phyloP scores from a whole-genome alignment of 2,888 invertebrate genomes.

The Eucriotettix oculatus region DNA sequence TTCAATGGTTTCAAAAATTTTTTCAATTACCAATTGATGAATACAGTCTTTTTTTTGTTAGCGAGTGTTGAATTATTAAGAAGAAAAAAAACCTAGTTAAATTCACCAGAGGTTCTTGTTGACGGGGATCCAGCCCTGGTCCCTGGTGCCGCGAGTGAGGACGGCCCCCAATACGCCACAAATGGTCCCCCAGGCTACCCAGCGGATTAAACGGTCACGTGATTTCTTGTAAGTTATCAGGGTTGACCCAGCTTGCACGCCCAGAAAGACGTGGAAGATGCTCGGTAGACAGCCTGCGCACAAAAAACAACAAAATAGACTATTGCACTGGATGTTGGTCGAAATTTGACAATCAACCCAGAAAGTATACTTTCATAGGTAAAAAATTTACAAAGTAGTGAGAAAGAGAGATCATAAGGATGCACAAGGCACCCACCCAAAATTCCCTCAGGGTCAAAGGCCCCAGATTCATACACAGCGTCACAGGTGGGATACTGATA shows the following conservation, averaged over 20 bases:
- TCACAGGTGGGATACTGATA: slow-evolving; percentile 29
- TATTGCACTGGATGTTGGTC: too few relatives aligned
- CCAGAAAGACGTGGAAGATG: slow-evolving; percentile 63
- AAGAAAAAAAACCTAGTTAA: too few relatives aligned
- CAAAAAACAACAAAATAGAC: too few relatives aligned
- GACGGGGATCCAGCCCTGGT: slow-evolving; percentile 68
- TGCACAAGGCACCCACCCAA: slow-evolving; percentile 44
- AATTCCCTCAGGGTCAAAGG: slow-evolving; percentile 85
- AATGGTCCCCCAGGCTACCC: slow-evolving; percentile 52
- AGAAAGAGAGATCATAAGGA: too few relatives aligned
- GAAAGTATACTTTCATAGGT: too few relatives aligned
- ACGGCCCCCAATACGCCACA: slow-evolving; percentile 41
- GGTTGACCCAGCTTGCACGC: slow-evolving; percentile 66
- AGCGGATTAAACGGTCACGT: slow-evolving; percentile 46
- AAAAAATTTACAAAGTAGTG: too few relatives aligned
- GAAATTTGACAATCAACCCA: too few relatives aligned
- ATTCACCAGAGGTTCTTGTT: slow-evolving; percentile 87
- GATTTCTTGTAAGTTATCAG: slow-evolving; percentile 40
- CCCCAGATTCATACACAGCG: slow-evolving; percentile 44
- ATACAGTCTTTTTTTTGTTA: too few relatives aligned
- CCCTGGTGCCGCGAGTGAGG: slow-evolving; percentile 23
- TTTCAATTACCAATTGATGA: too few relatives aligned
- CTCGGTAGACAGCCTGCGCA: slow-evolving; percentile 58
- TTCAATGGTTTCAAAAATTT: too few relatives aligned
- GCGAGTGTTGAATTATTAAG: too few relatives aligned